phyloP scores from a whole-genome alignment of 2,797 vertebrate genomes.

The Caiman crocodilus region DNA sequence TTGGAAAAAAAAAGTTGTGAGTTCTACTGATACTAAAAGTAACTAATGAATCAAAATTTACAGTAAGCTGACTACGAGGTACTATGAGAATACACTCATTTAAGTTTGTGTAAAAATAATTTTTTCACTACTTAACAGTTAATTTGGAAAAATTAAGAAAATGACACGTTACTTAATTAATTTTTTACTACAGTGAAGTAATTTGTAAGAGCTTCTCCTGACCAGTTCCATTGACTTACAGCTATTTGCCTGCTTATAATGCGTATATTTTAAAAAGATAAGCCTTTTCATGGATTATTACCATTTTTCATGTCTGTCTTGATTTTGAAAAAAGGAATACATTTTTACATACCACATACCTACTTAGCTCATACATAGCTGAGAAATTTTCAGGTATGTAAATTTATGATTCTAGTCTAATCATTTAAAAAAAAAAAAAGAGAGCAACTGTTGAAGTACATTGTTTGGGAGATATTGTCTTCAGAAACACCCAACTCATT shows the following conservation, averaged over 20 bases:
- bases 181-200: neutral
- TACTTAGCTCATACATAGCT: neutral
- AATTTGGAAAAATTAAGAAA: neutral
- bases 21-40: neutral
- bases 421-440: neutral
- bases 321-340: neutral
- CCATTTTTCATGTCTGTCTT: neutral
- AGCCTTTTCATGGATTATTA: neutral
- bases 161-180: neutral
- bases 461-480: neutral
- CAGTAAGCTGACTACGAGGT: neutral
- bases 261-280: neutral
- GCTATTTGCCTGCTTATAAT: neutral
- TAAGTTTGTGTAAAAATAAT: neutral
- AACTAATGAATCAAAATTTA: neutral
- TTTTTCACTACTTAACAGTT: neutral
- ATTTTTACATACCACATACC: neutral
- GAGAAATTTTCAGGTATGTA: neutral
- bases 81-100: neutral
- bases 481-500: neutral
- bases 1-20: neutral
- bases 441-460: neutral
- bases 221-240: neutral
- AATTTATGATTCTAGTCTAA: neutral
- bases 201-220: neutral